Evolutionary conservation across 2,113 vertebrate genomes (phyloP).

Genomic region (Hydrolagus affinis): DNA sequence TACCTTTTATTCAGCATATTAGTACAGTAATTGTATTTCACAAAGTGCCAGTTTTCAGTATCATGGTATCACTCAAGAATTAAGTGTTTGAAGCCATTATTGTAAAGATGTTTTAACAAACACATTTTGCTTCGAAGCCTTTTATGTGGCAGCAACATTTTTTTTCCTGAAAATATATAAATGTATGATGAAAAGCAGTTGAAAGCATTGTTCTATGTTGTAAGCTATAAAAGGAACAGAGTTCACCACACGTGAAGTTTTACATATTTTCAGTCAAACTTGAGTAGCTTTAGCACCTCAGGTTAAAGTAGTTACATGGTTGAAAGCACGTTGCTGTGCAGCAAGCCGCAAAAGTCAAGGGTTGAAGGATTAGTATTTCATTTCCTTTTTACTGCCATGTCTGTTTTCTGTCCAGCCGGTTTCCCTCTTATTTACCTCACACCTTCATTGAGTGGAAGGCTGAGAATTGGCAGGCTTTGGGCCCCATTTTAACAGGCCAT

Average conservation of each 20-base stretch:
- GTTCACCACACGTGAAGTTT: constrained; percentile 47
- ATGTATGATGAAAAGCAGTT: neutral
- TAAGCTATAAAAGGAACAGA: constrained; percentile 53
- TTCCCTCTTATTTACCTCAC: constrained; percentile 62
- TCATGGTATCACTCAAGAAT: neutral
- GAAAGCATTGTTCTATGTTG: constrained; percentile 35
- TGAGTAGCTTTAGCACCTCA: constrained; percentile 53
- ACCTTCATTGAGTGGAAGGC: constrained; percentile 62
- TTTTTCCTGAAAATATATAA: neutral
- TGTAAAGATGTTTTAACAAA: neutral
- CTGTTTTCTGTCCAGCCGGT: constrained; percentile 70
- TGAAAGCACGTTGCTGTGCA: constrained; percentile 56
- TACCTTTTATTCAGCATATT: neutral
- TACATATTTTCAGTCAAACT: constrained; percentile 60
- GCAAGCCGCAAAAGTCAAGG: constrained; percentile 58
- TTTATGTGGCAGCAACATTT: neutral
- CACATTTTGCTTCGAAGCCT: no score
- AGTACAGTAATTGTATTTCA: neutral
- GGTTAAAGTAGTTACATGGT: constrained; percentile 63
- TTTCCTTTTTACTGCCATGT: constrained; percentile 66
- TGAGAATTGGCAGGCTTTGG: constrained; percentile 49
- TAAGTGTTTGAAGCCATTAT: neutral
- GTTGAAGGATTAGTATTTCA: constrained; percentile 60
- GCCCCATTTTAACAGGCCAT: constrained; percentile 76
- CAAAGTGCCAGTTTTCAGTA: neutral